Evolutionary conservation across 1,140 invertebrate species (phyloP), one percentile per base, ranked within the genome.

Genomic region (Trichonephila inaurata): DNA sequence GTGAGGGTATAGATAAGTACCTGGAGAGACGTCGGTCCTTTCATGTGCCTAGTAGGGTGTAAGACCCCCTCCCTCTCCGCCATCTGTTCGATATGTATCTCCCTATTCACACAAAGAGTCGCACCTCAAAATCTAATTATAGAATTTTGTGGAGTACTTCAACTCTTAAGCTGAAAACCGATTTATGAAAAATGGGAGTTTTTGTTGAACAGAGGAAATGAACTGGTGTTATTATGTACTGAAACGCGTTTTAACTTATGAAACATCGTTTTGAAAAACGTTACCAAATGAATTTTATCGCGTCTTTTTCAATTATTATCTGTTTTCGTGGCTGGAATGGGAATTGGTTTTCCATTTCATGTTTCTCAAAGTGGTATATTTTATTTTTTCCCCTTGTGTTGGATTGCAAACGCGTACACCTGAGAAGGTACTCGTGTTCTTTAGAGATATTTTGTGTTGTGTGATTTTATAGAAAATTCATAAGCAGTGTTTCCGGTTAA

Each of bases 111-210:
- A 19, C 28, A 33, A 77, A 18, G 72, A 18, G 28, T 77, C 72
- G 33, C 33, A 40, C 72, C 72, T 77, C 28, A 77, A 77, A 77
- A 77, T 77, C 72, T 77, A 77, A 77, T 77, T 77, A 77, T 77
- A 77, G 33, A 77, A 77, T 14, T 77, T 64, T 40, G 72, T 77
- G 72, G 33, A 33, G 72, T 77, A 19, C 28, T 18, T 40, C 33
- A 77, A 77, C 33, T 40, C 72, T 77, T 77, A 77, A 77, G 72
- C 28, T 40, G 72, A 77, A 40, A 77, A 40, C 33, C 40, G 33
- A 77, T 18, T 77, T 77, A 77, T 77, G 72, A 77, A 77, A 33
- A 77, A 77, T 77, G 72, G 72, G n/a, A 12, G 4, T 77, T 40
- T 77, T 77, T 77, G 28, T 77, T 18, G 2, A 40, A 18, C 16